Base-by-base conservation (phyloP, 2,888 invertebrate species). In the Agonopterix heracliana region DNA sequence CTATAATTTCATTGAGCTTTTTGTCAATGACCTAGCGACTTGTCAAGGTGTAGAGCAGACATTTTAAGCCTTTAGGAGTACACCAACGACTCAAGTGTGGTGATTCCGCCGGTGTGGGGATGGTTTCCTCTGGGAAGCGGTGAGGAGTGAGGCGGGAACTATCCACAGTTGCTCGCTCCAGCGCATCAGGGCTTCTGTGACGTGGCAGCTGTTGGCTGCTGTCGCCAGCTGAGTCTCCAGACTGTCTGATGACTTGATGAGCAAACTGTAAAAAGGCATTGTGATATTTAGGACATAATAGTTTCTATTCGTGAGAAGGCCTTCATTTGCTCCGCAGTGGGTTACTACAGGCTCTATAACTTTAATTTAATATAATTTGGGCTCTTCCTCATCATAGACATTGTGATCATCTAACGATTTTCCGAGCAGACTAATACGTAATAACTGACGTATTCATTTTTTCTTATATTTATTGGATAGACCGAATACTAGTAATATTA, bases 191-290 rank as follows among this genome's bases (percentile, higher is more conserved):
- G 94, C 92, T 74, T 96, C 95, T 38, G 97, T 95, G 51, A 97
- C 92, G 71, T 93, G 93, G 71, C 96, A 96, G 63, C 96, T 97
- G 65, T 95, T 92, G 4, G 96, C 96, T 0, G 97, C 97, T 78
- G 95, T 93, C 56, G 94, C 93, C 4, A 96, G 91, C 76, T 96
- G 95, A 43, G 92, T 93, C 64, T 90, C 92, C 64, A 94, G 89
- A 56, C 84, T 83, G 71, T 89, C 89, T 41, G 86, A 92, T 83
- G 67, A 90, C 89, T 85, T 93, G 89, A 82, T 93, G 87, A 68
- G 89, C 71, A 66, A 91, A 90, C 87, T 93, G 89, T 12, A 72
- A 70, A 41, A 34, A 41, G 41, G 13, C 12, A 12, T 38, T 38
- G 41, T 41, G 1, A 5, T 36, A 36, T 36, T 17, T 26, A 26